phyloP scores from a whole-genome alignment of 2,113 vertebrate genomes.

The Stigmatopora nigra region DNA sequence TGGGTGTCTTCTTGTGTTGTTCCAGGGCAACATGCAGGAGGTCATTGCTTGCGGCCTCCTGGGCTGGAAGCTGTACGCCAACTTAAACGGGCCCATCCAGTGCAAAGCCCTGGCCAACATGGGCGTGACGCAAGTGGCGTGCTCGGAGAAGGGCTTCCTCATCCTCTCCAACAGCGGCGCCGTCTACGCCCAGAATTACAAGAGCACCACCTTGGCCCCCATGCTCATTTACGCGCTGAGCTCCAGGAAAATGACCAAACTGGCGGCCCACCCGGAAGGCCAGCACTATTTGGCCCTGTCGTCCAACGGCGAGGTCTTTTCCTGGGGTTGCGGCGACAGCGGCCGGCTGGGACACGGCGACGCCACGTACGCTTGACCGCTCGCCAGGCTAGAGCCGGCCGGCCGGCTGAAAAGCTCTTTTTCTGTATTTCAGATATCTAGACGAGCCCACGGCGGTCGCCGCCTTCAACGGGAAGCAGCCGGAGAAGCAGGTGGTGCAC shows the following conservation, averaged over 20 bases:
- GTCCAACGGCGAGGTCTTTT: conserved; percentile 90
- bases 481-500: conserved; percentile 87
- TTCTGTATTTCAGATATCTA: conserved; percentile 72
- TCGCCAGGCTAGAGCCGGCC: no score
- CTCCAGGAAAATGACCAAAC: conserved; percentile 88
- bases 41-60: conserved; percentile 94
- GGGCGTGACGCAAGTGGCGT: conserved; percentile 87
- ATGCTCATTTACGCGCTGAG: conserved; percentile 85
- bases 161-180: conserved; percentile 85
- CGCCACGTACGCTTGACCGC: conserved; percentile 76
- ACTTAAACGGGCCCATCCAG: conserved; percentile 87
- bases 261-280: conserved; percentile 93
- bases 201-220: conserved; percentile 87
- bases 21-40: conserved; percentile 87
- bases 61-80: conserved; percentile 94
- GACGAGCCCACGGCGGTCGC: conserved; percentile 89
- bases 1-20: neutral
- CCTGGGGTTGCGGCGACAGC: conserved; percentile 96
- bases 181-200: conserved; percentile 91
- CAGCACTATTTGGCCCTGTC: conserved; percentile 93
- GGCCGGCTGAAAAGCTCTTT: neutral
- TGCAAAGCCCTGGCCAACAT: conserved; percentile 88
- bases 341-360: conserved; percentile 95
- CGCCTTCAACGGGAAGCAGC: conserved; percentile 85
- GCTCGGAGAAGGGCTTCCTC: conserved; percentile 92